Evolutionary conservation across 2,888 invertebrate species (phyloP), one percentile per base, ranked within the genome.

Genomic region (Tortricodes alternella): DNA sequence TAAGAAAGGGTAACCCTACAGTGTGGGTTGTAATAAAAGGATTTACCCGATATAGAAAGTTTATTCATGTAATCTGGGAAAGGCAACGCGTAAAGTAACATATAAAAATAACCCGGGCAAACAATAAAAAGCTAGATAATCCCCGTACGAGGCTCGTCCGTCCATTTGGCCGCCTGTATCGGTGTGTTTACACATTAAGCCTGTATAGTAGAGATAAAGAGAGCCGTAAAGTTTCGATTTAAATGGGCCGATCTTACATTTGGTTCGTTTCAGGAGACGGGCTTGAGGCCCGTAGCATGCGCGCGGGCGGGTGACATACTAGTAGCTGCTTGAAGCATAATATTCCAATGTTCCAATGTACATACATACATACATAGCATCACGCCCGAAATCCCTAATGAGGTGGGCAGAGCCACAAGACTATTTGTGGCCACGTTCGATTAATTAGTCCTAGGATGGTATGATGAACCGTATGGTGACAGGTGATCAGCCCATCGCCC

Each of bases 181-280:
- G 69, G 63, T 46, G 64, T 75, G 74, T 78, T 76, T 74, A 72
- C 72, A 75, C 74, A 76, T 80, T 78, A 71, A 74, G 59, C 58
- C 58, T 55, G 64, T 61, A 64, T 72, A 70, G 75, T 66, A 68
- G 70, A 76, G 73, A 83, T 85, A 85, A 83, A 80, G 72, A 78
- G 66, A 74, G 70, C 73, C 78, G 77, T 89, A 89, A 88, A 86
- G 68, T 77, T 71, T 73, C 77, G 67, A 77, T 80, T 85, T 85
- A 83, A 87, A 76, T 81, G 75, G 67, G 61, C 59, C 68, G 68
- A 67, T 71, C 70, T 74, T 70, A 73, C 68, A 65, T 72, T 74
- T 68, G 65, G 72, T 66, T 69, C 73, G 64, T 75, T 80, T 76
- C 71, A 71, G 70, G 64, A 55, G 61, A 53, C 48, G 50, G 46